A percentile compares a stretch with the other conserved stretches of the same genome.
Conservation (phyloP, 2,113 vertebrate species). For the Nycticorax nycticorax region DNA sequence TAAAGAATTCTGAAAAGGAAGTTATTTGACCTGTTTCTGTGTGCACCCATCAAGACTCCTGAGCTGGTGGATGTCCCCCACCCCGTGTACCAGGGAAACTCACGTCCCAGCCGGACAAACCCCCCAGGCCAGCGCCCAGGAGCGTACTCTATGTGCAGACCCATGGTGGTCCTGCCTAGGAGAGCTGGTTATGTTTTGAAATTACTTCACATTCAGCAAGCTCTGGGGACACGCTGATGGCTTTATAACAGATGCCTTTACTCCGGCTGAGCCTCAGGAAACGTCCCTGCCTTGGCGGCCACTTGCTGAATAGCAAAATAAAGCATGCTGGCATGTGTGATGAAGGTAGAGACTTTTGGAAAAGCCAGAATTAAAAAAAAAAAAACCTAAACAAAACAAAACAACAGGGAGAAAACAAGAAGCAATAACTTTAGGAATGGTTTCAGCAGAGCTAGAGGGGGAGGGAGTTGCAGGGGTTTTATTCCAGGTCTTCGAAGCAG, state of each 20-base stretch:
- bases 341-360: neutral
- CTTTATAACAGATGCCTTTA: neutral
- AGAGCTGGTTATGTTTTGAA: neutral
- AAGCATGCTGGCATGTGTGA: neutral
- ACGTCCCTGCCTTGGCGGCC: rapidly evolving
- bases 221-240: rapidly evolving
- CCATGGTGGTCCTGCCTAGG: rapidly evolving
- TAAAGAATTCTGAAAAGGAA: neutral
- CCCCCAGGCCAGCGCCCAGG: rapidly evolving
- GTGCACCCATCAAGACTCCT: neutral
- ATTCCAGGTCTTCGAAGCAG: neutral
- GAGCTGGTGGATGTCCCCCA: neutral
- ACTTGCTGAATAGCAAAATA: neutral
- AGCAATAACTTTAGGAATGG: neutral
- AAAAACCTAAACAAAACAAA: neutral
- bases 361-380: neutral
- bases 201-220: neutral
- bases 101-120: rapidly evolving
- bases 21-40: neutral
- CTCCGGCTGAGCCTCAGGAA: rapidly evolving
- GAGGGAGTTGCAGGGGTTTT: neutral
- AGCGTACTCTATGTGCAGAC: rapidly evolving
- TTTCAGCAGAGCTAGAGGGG: neutral
- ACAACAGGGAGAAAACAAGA: neutral
- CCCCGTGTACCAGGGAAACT: neutral